Conservation (phyloP, 2,113 vertebrate species). For the Shinisaurus crocodilurus region DNA sequence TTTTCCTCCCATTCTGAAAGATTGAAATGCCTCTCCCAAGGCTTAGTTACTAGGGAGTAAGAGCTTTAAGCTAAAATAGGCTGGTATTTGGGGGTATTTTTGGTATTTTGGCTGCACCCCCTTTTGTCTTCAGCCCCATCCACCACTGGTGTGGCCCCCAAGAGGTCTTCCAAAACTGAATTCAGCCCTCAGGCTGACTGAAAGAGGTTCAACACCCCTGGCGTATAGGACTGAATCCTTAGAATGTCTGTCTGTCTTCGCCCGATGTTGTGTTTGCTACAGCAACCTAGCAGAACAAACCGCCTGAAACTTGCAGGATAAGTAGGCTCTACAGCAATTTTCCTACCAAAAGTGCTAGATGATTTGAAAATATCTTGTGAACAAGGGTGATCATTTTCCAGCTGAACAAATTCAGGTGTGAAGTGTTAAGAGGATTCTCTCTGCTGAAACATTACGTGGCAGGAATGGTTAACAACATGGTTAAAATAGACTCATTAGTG, state of each 20-base stretch:
- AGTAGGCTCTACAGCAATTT: neutral
- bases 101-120: no score
- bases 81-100: no score
- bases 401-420: constrained; percentile 29
- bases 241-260: neutral
- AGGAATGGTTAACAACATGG: constrained; percentile 24
- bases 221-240: neutral
- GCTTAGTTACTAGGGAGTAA: no score
- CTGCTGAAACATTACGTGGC: constrained; percentile 9
- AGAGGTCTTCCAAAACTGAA: neutral
- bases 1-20: no score
- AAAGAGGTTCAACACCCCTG: neutral
- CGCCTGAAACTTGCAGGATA: neutral
- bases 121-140: no score
- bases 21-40: no score
- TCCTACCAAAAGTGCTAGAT: neutral
- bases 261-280: neutral
- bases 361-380: neutral
- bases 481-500: constrained; percentile 38
- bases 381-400: constrained; percentile 39
- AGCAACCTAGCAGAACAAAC: neutral
- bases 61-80: no score
- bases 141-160: no score
- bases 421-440: constrained; percentile 34
- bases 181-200: neutral